These are phyloP conservation scores for Pyxicephalus adspersus DNA, from an alignment of 2,113 vertebrate species.

Conservation along the genomic window DNA sequence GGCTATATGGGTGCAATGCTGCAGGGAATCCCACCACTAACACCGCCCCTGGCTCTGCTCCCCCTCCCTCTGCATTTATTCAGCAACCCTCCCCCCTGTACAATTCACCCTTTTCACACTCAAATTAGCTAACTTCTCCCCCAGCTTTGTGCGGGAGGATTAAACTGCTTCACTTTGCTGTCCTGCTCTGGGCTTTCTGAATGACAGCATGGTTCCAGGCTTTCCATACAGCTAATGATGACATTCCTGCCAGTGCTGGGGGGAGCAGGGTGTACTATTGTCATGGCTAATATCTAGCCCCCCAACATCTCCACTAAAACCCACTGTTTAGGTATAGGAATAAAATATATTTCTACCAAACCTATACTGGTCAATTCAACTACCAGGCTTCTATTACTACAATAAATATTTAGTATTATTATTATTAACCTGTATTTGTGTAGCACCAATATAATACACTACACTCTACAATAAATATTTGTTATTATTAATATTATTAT, in stretches of 20 bases:
- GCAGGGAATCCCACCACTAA: conserved; percentile 50
- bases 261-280: conserved; percentile 10
- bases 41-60: conserved; percentile 47
- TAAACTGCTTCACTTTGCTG: conserved; percentile 46
- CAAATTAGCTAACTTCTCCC: conserved; percentile 54
- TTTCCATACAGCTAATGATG: conserved; percentile 43
- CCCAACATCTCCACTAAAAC: neutral
- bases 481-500: too few species aligned
- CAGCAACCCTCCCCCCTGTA: conserved; percentile 19
- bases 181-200: conserved; percentile 35
- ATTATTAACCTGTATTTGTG: too few species aligned
- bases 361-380: too few species aligned
- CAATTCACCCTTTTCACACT: conserved; percentile 49
- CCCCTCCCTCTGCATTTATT: conserved; percentile 32
- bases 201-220: conserved; percentile 30
- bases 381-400: too few species aligned
- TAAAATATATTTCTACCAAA: too few species aligned
- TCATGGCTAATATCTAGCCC: neutral
- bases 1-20: conserved; percentile 54
- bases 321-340: too few species aligned
- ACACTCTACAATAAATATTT: too few species aligned
- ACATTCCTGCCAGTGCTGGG: conserved; percentile 22
- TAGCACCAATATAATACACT: too few species aligned
- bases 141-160: conserved; percentile 54
- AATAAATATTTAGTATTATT: too few species aligned